These are phyloP conservation scores for Gallinago media DNA, from an alignment of 2,113 vertebrate species.

Conservation along the genomic window DNA sequence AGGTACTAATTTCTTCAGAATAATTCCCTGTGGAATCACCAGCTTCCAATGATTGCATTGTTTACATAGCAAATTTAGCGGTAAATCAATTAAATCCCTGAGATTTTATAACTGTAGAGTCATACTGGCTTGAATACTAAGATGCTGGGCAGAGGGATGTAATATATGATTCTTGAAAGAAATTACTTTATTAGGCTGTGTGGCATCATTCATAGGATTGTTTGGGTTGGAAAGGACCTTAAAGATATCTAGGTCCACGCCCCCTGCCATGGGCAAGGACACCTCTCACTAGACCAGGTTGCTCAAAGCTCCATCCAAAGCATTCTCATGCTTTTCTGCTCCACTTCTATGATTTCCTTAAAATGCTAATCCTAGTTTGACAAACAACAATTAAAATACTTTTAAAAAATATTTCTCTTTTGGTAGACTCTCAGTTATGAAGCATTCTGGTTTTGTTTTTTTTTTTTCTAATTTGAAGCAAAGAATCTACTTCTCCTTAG, in stretches of 20 bases:
- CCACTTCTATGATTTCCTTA: neutral
- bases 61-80: neutral
- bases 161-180: neutral
- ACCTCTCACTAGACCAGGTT: neutral
- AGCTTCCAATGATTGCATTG: neutral
- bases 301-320: neutral
- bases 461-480: neutral
- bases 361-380: neutral
- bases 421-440: neutral
- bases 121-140: neutral
- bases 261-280: neutral
- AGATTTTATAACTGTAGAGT: neutral
- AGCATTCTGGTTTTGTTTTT: neutral
- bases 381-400: neutral
- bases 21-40: neutral
- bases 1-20: neutral
- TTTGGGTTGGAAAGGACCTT: neutral
- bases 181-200: neutral
- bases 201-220: neutral
- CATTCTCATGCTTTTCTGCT: neutral
- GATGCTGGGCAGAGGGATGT: neutral
- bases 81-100: neutral
- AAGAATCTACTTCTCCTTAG: neutral
- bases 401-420: neutral
- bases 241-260: neutral